Base-by-base conservation (phyloP, 1,140 invertebrate genomes). In the Drosophila murphyi region DNA sequence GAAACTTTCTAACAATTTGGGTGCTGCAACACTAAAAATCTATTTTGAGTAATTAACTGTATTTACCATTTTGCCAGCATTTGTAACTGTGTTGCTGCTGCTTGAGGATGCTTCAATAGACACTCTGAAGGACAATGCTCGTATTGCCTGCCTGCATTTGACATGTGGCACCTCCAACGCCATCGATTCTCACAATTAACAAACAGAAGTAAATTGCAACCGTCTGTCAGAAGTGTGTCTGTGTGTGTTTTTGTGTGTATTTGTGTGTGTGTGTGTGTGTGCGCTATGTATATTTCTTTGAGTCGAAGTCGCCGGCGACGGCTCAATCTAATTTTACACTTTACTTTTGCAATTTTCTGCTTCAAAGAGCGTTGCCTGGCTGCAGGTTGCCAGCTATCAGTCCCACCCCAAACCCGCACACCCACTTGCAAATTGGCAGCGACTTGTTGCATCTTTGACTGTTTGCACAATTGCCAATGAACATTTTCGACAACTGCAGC, bases 271-370 rank as follows among this genome's bases (percentile, higher is more conserved):
- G 31, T 35, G 28, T 72, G 12, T 8, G 63, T 72, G 48, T 63
- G n/a, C n/a, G 32, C 47, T 35, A n/a, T 47, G 67, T 35, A 64
- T 28, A 64, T 78, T 78, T 76, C 76, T 78, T 78, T 78, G 72
- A 67, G 65, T 64, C 48, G 39, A 56, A 54, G 39, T 68, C 59
- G 34, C 37, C n/a, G 57, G 6, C 37, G 50, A 34, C 59, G 50
- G 29, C 35, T 71, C 60, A 67, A 67, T 76, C 76, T 78, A 78
- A 78, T 78, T 78, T 78, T 76, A 61, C 72, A 78, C 76, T 78
- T 78, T 78, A 78, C 72, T 78, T 78, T 67, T 78, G 76, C 73
- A 78, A 78, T 78, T 78, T 78, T 78, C 72, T 71, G 76, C 72
- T 78, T 71, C 60, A 52, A 60, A 76, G 71, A 60, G 8, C 56